A percentile compares a stretch with the other conserved stretches of the same genome.
Conservation (phyloP, 2,888 invertebrate species). For the Portevinia maculata region DNA sequence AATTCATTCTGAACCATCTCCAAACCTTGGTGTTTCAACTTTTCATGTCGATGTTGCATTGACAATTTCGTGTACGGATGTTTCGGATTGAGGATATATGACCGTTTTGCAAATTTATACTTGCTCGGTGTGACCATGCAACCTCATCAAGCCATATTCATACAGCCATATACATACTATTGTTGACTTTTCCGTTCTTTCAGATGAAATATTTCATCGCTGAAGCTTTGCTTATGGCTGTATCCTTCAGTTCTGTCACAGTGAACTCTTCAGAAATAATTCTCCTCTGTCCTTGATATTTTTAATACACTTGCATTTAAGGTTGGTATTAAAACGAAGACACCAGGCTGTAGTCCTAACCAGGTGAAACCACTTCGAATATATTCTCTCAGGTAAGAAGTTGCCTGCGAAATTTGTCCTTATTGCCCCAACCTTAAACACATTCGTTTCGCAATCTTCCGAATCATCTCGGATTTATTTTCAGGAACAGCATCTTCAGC, state of each 20-base stretch:
- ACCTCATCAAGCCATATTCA: neutral
- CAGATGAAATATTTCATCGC: neutral
- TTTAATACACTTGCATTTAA: neutral
- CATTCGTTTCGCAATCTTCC: neutral
- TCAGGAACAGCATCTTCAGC: neutral
- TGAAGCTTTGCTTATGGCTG: neutral
- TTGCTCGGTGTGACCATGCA: neutral
- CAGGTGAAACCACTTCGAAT: neutral
- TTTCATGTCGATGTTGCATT: neutral
- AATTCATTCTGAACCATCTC: slow-evolving; percentile 18
- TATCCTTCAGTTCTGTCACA: neutral
- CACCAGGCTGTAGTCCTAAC: neutral
- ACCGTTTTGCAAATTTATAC: neutral
- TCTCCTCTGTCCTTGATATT: neutral
- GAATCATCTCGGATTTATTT: neutral
- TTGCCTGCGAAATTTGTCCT: neutral
- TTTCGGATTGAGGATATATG: slow-evolving; percentile 1
- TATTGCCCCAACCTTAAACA: neutral
- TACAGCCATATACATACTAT: neutral
- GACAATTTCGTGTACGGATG: slow-evolving; percentile 2
- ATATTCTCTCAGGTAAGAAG: neutral
- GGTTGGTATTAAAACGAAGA: neutral
- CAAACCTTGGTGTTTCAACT: neutral
- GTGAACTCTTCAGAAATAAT: neutral
- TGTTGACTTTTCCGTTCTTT: neutral